Conservation (phyloP, 2,797 vertebrate species). For the Lacerta agilis region DNA sequence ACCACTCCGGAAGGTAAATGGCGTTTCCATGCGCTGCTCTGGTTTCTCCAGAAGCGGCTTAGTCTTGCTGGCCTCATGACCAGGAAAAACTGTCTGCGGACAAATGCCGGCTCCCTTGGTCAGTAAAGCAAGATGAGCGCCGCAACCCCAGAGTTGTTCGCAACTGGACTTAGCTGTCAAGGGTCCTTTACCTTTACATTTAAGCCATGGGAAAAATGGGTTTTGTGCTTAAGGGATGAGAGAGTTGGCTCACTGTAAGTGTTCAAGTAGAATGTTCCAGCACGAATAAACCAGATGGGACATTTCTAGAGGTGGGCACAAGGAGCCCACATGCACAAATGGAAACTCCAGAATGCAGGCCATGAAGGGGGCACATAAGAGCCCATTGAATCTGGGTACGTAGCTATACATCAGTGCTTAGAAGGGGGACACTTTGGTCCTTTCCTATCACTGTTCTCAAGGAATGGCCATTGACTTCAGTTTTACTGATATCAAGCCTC, state of each 20-base stretch:
- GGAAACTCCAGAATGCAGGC: neutral
- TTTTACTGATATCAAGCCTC: neutral
- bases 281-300: neutral
- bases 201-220: neutral
- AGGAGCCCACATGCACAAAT: neutral
- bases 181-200: no score
- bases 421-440: neutral
- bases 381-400: neutral
- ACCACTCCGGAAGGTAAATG: no score
- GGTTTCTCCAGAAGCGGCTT: no score
- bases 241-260: neutral
- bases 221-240: neutral
- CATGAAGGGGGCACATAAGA: neutral
- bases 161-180: no score
- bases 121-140: no score
- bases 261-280: no score
- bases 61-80: no score
- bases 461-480: neutral
- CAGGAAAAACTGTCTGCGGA: no score
- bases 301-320: neutral
- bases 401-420: neutral
- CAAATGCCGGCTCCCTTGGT: no score
- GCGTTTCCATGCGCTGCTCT: no score
- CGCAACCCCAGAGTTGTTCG: no score
- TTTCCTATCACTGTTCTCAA: neutral